Percentiles rank a stretch among this genome's conserved stretches.
Conservation (phyloP, 1,140 invertebrate genomes). For the Dreissena rostriformis region DNA sequence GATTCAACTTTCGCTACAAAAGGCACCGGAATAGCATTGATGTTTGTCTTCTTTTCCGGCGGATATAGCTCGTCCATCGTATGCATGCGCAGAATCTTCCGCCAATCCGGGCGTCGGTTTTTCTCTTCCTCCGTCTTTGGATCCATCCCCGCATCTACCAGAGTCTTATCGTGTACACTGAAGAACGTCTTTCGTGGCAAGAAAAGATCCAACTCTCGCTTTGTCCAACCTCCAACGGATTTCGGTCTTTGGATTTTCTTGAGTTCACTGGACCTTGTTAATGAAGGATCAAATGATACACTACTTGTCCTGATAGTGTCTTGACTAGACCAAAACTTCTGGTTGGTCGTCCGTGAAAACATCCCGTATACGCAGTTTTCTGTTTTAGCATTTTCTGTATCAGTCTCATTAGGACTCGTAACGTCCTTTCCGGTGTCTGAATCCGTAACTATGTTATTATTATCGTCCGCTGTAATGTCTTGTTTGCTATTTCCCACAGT, state of each 20-base stretch:
- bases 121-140: conserved; percentile 44
- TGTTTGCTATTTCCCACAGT: background rate
- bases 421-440: background rate
- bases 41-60: conserved; percentile 34
- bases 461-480: background rate
- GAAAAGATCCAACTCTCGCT: conserved; percentile 65
- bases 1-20: conserved; percentile 14
- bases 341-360: conserved; percentile 32
- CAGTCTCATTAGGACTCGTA: background rate
- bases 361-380: conserved; percentile 30
- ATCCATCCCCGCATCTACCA: conserved; percentile 69
- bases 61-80: conserved; percentile 34
- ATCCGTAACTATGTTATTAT: background rate
- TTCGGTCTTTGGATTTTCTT: conserved; percentile 29
- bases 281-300: background rate
- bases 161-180: conserved; percentile 68
- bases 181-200: conserved; percentile 71
- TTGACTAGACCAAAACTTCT: conserved; percentile 14
- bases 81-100: conserved; percentile 39
- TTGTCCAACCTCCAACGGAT: conserved; percentile 56
- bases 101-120: conserved; percentile 35
- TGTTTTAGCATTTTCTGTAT: background rate
- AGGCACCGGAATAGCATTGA: background rate
- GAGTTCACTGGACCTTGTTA: background rate
- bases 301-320: conserved; percentile 12